Percentiles rank a stretch among this genome's conserved stretches.
Evolutionary conservation across 2,888 invertebrate genomes (phyloP).

Genomic region (Odiellus spinosus): DNA sequence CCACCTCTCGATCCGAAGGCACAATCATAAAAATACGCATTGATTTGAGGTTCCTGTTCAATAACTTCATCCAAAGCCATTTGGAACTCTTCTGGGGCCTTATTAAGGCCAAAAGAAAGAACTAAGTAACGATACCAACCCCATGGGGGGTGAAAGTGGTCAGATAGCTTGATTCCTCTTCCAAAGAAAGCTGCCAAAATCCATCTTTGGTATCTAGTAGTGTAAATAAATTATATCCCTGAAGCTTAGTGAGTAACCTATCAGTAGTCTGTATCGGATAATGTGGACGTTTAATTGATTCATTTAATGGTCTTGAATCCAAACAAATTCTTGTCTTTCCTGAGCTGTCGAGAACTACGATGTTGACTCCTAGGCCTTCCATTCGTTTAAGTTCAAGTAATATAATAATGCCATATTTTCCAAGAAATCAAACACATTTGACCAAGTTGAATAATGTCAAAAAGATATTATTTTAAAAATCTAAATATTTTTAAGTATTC

Average conservation of each 20-base stretch:
- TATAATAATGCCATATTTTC: no score
- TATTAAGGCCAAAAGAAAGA: conserved; percentile 8
- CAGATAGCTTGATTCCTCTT: conserved; percentile 2
- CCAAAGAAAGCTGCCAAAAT: conserved; percentile 5
- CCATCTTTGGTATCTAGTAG: conserved; percentile 8
- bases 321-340: no score
- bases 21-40: conserved; percentile 6
- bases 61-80: conserved; percentile 6
- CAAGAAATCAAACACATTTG: no score
- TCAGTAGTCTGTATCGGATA: conserved; percentile 7
- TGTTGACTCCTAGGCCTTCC: no score
- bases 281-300: conserved; percentile 3
- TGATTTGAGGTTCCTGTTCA: not conserved
- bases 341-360: no score
- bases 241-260: conserved; percentile 1
- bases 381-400: no score
- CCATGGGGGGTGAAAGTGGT: conserved; percentile 7
- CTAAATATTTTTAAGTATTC: no score
- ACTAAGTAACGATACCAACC: conserved; percentile 6
- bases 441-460: no score
- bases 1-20: no score
- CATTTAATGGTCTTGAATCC: conserved; percentile 9
- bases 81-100: conserved; percentile 7
- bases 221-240: conserved; percentile 4
- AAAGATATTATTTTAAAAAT: no score